Conservation (phyloP, 1,140 invertebrate genomes). For the Drosophila ironensis region DNA sequence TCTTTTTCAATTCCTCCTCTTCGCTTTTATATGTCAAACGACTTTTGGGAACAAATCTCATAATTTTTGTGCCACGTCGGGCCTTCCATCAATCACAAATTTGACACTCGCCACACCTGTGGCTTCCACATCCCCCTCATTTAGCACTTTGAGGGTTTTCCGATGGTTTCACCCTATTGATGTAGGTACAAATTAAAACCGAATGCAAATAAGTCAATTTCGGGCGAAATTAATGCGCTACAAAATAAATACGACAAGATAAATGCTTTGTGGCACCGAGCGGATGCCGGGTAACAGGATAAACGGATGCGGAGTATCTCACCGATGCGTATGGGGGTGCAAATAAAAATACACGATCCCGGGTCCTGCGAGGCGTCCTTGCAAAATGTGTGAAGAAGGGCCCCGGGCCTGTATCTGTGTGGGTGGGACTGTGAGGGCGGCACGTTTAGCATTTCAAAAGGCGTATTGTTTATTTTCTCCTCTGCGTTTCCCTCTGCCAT, state of each 20-base stretch:
- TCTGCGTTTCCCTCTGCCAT: conserved; percentile 17
- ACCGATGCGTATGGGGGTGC: conserved; percentile 17
- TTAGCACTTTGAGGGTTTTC: background rate
- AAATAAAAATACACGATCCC: conserved; percentile 68
- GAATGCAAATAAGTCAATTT: conserved; percentile 79
- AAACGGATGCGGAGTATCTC: conserved; percentile 29
- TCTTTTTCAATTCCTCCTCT: no score
- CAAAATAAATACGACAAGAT: conserved; percentile 79
- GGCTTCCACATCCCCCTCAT: conserved; percentile 27
- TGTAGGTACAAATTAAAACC: conserved; percentile 65
- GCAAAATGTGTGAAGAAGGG: conserved; percentile 48
- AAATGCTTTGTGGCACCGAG: conserved; percentile 58
- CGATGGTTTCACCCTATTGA: conserved; percentile 25
- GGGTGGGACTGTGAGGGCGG: conserved; percentile 21
- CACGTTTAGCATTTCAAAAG: conserved; percentile 79
- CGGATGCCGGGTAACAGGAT: conserved; percentile 60
- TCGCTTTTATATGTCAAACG: conserved; percentile 5
- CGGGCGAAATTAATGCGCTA: conserved; percentile 69
- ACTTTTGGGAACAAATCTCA: conserved; percentile 48
- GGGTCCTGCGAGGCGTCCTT: conserved; percentile 53
- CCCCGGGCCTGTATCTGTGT: conserved; percentile 26
- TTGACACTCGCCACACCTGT: conserved; percentile 68
- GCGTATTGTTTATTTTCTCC: conserved; percentile 71
- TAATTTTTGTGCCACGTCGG: conserved; percentile 21
- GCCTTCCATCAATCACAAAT: conserved; percentile 63